Conservation (phyloP, 2,113 vertebrate genomes). For the Henicopernis longicauda region DNA sequence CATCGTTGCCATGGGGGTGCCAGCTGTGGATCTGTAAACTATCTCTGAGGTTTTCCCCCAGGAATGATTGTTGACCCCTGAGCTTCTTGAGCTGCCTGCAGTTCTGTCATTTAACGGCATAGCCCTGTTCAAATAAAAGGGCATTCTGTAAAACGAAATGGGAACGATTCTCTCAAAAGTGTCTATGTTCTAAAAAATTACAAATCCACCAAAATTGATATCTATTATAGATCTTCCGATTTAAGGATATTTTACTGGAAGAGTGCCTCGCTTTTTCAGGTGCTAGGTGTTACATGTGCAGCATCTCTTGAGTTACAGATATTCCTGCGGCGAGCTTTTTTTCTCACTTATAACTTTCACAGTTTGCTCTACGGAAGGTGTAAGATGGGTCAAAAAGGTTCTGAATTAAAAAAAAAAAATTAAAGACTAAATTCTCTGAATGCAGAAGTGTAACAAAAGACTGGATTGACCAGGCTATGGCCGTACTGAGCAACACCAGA, state of each 20-base stretch:
- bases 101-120: neutral
- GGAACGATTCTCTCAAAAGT: neutral
- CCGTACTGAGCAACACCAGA: neutral
- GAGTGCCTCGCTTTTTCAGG: neutral
- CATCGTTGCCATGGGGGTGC: accelerated
- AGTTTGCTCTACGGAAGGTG: neutral
- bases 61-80: neutral
- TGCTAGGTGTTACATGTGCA: neutral
- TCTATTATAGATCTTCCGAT: neutral
- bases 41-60: neutral
- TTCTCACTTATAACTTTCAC: neutral
- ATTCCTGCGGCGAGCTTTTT: too few species aligned
- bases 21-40: accelerated
- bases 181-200: neutral
- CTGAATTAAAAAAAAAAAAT: neutral
- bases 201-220: neutral
- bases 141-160: neutral
- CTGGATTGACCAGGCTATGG: neutral
- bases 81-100: neutral
- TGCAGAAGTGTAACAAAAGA: neutral
- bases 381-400: neutral
- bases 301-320: neutral
- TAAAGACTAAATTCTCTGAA: neutral
- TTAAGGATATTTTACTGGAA: neutral
- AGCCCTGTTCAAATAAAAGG: neutral